Evolutionary conservation across 1,140 invertebrate species (phyloP).

Genomic region (Diorhabda elongata): DNA sequence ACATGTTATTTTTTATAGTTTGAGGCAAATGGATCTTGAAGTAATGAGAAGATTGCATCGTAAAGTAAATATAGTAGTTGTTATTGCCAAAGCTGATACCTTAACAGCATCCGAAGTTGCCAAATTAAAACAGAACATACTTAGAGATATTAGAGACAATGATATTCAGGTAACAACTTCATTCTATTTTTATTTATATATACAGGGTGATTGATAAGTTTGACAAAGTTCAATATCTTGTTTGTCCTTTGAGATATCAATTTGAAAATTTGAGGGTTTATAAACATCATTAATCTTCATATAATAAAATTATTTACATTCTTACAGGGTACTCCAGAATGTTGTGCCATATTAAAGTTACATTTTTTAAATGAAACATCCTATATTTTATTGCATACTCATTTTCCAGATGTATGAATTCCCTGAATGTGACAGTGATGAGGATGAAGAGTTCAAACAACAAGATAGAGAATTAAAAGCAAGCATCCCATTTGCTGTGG

Average conservation of each 20-base stretch:
- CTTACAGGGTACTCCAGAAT: no score
- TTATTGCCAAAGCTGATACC: slow-evolving; percentile 97
- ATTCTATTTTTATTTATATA: background rate
- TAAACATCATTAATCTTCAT: no score
- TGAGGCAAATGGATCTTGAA: slow-evolving; percentile 93
- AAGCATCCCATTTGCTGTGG: slow-evolving; percentile 92
- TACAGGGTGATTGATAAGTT: no score
- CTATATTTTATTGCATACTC: background rate
- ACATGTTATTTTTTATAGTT: slow-evolving; percentile 51
- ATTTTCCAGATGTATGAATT: slow-evolving; percentile 84
- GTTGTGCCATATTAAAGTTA: background rate
- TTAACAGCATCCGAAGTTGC: slow-evolving; percentile 85
- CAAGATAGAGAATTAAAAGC: slow-evolving; percentile 87
- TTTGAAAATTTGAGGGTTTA: no score
- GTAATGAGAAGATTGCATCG: slow-evolving; percentile 89
- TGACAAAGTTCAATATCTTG: no score
- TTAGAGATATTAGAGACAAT: slow-evolving; percentile 74
- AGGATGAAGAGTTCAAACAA: slow-evolving; percentile 89
- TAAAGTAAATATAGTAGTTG: slow-evolving; percentile 95
- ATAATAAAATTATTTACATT: no score
- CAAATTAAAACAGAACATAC: slow-evolving; percentile 80
- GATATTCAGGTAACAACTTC: slow-evolving; percentile 67
- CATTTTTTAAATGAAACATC: background rate
- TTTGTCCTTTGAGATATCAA: no score
- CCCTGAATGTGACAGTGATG: slow-evolving; percentile 91